Base-by-base conservation (phyloP, 2,113 vertebrate species). In the Bubo bubo region DNA sequence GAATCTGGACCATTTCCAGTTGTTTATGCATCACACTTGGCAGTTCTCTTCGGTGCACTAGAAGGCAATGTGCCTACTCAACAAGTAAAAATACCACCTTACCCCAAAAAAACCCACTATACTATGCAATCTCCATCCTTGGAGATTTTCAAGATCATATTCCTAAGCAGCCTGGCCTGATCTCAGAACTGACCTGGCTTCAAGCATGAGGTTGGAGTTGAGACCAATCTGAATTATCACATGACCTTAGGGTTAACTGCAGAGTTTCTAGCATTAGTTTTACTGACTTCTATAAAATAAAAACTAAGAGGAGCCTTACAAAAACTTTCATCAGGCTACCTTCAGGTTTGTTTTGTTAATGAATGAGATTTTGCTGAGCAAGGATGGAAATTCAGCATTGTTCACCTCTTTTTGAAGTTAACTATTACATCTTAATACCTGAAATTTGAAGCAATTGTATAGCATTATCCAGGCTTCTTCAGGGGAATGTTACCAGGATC, bases 381-480 rank as follows among this genome's bases (percentile, higher is more conserved):
- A 64, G 43, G 18, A 23, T 81, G 53, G 26, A 60, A 81, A 52
- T 87, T 86, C 79, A 68, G 34, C 41, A 26, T 60, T 49, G 17
- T 58, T 83, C 79, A 62, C 4, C 41, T 74, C 76, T 72, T 89
- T 91, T 43, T 19, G 9, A 67, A 84, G 70, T n/a, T 47, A 77
- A 24, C 30, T 39, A 19, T 5, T 45, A 19, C 8, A 50, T 73
- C 8, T 68, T 63, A 81, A 86, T 63, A 76, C 41, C 71, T 95
- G 86, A 95, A 96, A 95, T 91, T 76, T n/a, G 2, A 55, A 92
- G 62, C 71, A 77, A 96, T 52, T 77, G 14, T 45, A 52, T 45
- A 43, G 21, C 52, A 68, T 55, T 77, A 41, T 41, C 45, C 88
- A 72, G 76, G 23, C 19, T 68, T 91, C 34, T 67, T 74, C 28